phyloP scores from a whole-genome alignment of 2,113 vertebrate species.

The Hippocampus barbouri region DNA sequence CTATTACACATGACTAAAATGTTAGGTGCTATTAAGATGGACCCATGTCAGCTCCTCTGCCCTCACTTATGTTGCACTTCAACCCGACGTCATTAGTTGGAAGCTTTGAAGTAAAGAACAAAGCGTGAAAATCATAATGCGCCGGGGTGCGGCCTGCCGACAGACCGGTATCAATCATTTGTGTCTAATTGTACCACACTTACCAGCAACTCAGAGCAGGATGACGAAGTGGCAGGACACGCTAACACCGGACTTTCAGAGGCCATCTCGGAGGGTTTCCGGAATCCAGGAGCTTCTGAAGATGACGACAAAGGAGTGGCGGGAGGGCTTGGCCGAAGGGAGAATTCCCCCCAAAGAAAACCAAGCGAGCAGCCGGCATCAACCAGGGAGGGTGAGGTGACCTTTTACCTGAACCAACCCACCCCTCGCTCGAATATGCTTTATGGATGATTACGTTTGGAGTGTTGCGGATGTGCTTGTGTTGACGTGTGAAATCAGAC shows the following conservation, averaged over 20 bases:
- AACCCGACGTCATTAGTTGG: background rate
- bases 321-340: slow-evolving; percentile 10
- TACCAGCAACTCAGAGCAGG: slow-evolving; percentile 56
- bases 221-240: slow-evolving; percentile 64
- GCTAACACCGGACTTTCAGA: slow-evolving; percentile 64
- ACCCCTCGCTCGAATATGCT: background rate
- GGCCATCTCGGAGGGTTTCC: slow-evolving; percentile 69
- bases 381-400: slow-evolving; percentile 53
- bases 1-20: background rate
- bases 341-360: slow-evolving; percentile 21
- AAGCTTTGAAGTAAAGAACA: slow-evolving; percentile 5
- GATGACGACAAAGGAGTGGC: slow-evolving; percentile 16
- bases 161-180: background rate
- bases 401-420: background rate
- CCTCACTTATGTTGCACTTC: background rate
- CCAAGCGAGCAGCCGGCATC: slow-evolving; percentile 16
- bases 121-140: background rate
- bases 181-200: background rate
- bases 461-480: slow-evolving; percentile 4
- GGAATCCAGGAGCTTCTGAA: slow-evolving; percentile 50
- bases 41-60: background rate
- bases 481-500: background rate
- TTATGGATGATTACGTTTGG: background rate
- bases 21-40: background rate
- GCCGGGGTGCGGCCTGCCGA: slow-evolving; percentile 19